Evolutionary conservation across 2,888 invertebrate genomes (phyloP).

Genomic region (Hemithea aestivaria): DNA sequence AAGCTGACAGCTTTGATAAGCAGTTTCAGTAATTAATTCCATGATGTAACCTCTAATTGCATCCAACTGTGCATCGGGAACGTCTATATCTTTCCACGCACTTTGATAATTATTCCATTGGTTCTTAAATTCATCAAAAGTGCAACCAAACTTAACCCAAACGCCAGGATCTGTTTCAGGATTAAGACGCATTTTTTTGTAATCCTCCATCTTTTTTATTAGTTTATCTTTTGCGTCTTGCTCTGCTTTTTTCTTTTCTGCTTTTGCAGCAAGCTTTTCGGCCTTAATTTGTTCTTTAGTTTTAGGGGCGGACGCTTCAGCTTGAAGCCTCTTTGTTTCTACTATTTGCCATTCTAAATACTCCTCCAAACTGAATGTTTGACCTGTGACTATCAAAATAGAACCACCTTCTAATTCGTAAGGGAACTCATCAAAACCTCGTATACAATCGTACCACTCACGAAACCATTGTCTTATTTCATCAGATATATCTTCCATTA

Average conservation of each 20-base stretch:
- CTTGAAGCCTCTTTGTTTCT: slow-evolving; percentile 58
- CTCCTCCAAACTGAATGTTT: slow-evolving; percentile 80
- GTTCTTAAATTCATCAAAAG: slow-evolving; percentile 36
- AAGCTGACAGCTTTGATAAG: slow-evolving; percentile 81
- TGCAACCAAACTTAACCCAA: slow-evolving; percentile 45
- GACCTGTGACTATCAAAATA: slow-evolving; percentile 76
- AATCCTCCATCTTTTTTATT: slow-evolving; percentile 60
- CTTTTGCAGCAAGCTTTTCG: slow-evolving; percentile 57
- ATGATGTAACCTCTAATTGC: slow-evolving; percentile 80
- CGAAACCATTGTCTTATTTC: slow-evolving; percentile 88
- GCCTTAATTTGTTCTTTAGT: slow-evolving; percentile 68
- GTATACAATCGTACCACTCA: slow-evolving; percentile 78
- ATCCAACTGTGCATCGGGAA: slow-evolving; percentile 72
- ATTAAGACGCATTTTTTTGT: slow-evolving; percentile 66
- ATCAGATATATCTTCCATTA: slow-evolving; percentile 86
- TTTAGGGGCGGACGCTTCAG: slow-evolving; percentile 51
- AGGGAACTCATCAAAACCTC: slow-evolving; percentile 85
- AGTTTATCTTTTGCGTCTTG: slow-evolving; percentile 53
- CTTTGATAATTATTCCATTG: slow-evolving; percentile 55
- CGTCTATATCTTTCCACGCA: slow-evolving; percentile 59
- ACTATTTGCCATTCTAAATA: slow-evolving; percentile 63
- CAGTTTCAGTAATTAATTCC: slow-evolving; percentile 82
- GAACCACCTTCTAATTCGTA: slow-evolving; percentile 85
- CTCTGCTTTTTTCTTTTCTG: slow-evolving; percentile 58
- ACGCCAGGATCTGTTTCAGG: slow-evolving; percentile 68